Percentiles rank a stretch among this genome's conserved stretches.
These are phyloP conservation scores for Sarcophaga bullata DNA, from an alignment of 1,140 invertebrate genomes.

Conservation along the genomic window DNA sequence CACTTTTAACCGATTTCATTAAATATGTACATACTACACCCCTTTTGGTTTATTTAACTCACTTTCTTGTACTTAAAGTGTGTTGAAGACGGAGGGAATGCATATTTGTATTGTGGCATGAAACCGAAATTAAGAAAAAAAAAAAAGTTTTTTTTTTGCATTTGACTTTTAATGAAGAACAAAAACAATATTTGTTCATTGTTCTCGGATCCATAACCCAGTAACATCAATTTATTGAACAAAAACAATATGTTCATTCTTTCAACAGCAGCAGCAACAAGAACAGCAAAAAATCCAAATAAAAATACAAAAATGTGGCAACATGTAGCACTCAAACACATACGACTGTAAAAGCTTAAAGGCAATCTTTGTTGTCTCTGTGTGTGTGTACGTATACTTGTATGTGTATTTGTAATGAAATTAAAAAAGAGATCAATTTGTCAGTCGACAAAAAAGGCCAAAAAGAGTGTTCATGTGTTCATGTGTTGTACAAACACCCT, in stretches of 20 bases:
- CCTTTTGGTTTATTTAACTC: too few species aligned
- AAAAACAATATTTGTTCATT: conserved; percentile 19
- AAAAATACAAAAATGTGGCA: neutral
- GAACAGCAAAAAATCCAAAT: neutral
- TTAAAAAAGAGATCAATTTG: conserved; percentile 19
- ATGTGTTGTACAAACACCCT: too few species aligned
- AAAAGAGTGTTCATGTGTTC: too few species aligned
- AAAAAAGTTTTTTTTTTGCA: neutral
- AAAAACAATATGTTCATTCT: neutral
- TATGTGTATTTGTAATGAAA: neutral
- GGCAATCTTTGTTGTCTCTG: neutral
- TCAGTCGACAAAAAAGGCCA: neutral
- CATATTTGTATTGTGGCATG: too few species aligned
- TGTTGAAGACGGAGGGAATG: too few species aligned
- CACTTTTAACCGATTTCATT: too few species aligned
- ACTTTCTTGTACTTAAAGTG: too few species aligned
- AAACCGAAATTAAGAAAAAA: neutral
- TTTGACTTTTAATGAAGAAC: conserved; percentile 6
- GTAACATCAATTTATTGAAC: conserved; percentile 2
- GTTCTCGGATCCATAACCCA: conserved; percentile 5
- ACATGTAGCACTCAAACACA: too few species aligned
- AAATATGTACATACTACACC: too few species aligned
- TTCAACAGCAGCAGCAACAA: neutral
- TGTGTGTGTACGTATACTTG: neutral
- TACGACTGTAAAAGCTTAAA: too few species aligned